Percentiles rank a stretch among this genome's conserved stretches.
Conservation (phyloP, 2,113 vertebrate species). For the Pelecanus crispus region DNA sequence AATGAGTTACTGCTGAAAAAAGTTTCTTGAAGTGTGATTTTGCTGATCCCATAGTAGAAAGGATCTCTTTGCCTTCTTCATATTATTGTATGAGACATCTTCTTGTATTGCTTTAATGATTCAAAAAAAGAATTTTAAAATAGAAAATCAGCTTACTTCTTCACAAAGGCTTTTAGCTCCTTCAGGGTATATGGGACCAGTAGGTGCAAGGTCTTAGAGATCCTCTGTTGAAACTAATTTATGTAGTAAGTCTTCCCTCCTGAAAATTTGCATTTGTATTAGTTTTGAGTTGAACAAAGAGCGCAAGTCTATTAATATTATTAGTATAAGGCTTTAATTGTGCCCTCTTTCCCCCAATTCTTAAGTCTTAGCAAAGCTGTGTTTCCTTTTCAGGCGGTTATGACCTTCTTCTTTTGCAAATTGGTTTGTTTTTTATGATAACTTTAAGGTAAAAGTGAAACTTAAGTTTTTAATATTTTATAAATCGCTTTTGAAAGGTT, state of each 20-base stretch:
- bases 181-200: constrained; percentile 56
- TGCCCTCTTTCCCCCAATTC: constrained; percentile 48
- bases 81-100: not conserved
- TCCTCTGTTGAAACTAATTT: constrained; percentile 60
- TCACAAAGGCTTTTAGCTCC: constrained; percentile 50
- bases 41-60: not conserved
- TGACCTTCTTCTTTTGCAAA: constrained; percentile 60
- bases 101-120: constrained; percentile 44
- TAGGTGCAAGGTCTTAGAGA: constrained; percentile 62
- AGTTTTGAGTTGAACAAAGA: constrained; percentile 64
- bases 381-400: constrained; percentile 58
- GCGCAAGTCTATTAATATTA: constrained; percentile 67
- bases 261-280: constrained; percentile 69
- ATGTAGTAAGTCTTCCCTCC: constrained; percentile 55
- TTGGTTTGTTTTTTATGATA: constrained; percentile 62
- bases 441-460: constrained; percentile 60
- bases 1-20: not conserved
- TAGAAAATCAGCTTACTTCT: constrained; percentile 61
- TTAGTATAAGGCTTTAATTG: constrained; percentile 68
- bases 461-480: constrained; percentile 55
- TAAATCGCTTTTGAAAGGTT: constrained; percentile 50
- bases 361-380: constrained; percentile 47
- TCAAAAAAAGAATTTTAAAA: constrained; percentile 46
- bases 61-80: constrained; percentile 17
- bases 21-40: constrained; percentile 18